Conservation (phyloP, 1,140 invertebrate genomes). For the Plectrocnemia conspersa region DNA sequence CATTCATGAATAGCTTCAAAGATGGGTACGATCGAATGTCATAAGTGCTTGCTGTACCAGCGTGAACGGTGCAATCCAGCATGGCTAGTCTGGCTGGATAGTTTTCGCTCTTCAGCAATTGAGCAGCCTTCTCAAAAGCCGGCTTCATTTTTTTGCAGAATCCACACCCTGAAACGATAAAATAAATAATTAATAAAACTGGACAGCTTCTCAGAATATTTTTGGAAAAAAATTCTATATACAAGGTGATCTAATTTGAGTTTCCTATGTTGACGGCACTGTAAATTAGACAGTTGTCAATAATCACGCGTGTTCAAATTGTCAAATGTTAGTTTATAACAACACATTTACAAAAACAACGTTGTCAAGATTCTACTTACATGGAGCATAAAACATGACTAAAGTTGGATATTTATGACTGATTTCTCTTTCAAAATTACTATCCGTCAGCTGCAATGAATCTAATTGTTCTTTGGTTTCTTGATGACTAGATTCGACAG, state of each 20-base stretch:
- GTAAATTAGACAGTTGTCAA: too few relatives aligned
- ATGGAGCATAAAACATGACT: conserved; percentile 78
- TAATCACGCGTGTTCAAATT: too few relatives aligned
- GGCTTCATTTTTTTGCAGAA: conserved; percentile 73
- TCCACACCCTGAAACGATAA: conserved; percentile 61
- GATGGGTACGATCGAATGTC: conserved; percentile 68
- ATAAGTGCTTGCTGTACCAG: conserved; percentile 52
- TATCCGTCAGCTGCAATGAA: conserved; percentile 51
- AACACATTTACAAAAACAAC: neutral
- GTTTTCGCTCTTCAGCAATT: conserved; percentile 52
- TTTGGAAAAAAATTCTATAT: neutral
- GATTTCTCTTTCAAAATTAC: conserved; percentile 52
- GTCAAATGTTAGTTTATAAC: too few relatives aligned
- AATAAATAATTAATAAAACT: neutral
- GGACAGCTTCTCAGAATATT: neutral
- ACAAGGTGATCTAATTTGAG: too few relatives aligned
- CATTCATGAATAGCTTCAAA: conserved; percentile 66
- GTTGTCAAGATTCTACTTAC: conserved; percentile 48
- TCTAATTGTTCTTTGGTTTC: conserved; percentile 36
- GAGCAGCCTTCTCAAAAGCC: conserved; percentile 60
- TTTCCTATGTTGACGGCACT: too few relatives aligned
- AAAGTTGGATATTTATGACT: conserved; percentile 62
- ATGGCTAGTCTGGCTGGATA: conserved; percentile 57
- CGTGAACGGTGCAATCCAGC: conserved; percentile 63
- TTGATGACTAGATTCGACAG: conserved; percentile 39